Base-by-base conservation (phyloP, 2,113 vertebrate genomes). In the Phycodurus eques region DNA sequence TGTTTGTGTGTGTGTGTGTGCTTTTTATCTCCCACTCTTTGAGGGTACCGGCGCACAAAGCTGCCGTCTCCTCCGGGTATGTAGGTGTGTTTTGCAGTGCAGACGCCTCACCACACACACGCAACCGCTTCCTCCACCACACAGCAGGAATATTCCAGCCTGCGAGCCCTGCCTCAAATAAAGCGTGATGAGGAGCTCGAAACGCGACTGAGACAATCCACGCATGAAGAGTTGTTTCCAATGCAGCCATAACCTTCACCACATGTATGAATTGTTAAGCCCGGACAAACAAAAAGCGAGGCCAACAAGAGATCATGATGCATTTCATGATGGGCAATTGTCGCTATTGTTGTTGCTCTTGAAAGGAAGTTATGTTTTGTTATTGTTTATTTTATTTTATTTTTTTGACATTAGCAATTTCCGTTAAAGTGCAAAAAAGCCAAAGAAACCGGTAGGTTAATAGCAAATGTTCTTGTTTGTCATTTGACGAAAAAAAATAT, bases 41-140 rank as follows among this genome's bases (percentile, higher is more conserved):
- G 85, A 85, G 77, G 80, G 74, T 81, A 88, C 80, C 75, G 53
- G 80, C 83, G 84, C 82, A 86, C 84, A 82, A 82, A 63, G 51
- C 77, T 77, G 83, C 82, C 78, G 88, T 91, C 85, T 88, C 85
- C 83, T 87, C 77, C 77, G 88, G 85, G 87, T 89, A 88, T 88
- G 88, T 85, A 88, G 85, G 89, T 90, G 88, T 90, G 86, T 90
- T 88, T 90, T 89, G 86, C 77, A 84, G 73, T 67, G 65, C 63
- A 75, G 82, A 81, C 62, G 54, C 64, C 72, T 78, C 62, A 59
- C 75, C 56, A 69, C 64, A 69, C 74, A 71, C 62, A 7, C 75
- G 59, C 57, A 69, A 68, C 71, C 83, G 57, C 59, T 44, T 68
- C 70, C 79, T 51, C 82, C 76, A 71, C 82, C 62, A 72, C 72